Evolutionary conservation across 1,140 invertebrate genomes (phyloP), one percentile per base, ranked within the genome.

Genomic region (Asobara japonica): DNA sequence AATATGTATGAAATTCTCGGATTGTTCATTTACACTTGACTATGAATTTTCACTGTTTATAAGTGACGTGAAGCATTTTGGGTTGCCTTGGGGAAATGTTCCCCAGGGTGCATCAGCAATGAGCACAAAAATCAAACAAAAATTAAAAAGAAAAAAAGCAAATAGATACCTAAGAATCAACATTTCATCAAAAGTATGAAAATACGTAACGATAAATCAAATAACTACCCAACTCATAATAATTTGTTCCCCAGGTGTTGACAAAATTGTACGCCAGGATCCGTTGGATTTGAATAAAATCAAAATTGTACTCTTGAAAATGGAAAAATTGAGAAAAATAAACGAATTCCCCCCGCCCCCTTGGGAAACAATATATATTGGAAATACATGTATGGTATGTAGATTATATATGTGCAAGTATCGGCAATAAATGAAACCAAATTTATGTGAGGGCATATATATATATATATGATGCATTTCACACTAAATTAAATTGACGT

Each of bases 111-210:
- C 69, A 74, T 74, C 65, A 74, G 69, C 64, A 71, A 71, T 71
- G 73, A 74, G 73, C 73, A 74, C 60, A 71, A 74, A n/a, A 74
- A 74, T 74, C 73, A 74, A 74, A 74, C 69, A 66, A 65, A 67
- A 71, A 74, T 66, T 70, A 65, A 38, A 30, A 29, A 62, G 31
- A 62, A 11, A 16, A 4, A 13, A 30, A 30, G 16, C n/a, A n/a
- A n/a, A n/a, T n/a, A n/a, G n/a, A n/a, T n/a, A n/a, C n/a, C n/a
- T 16, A 62, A 62, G 30, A 62, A 62, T 66, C 48, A 41, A 48
- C 48, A 36, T 48, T 69, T 45, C 65, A 73, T 68, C 38, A 73
- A 73, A 69, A 45, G 45, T 36, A 13, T 25, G 6, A 51, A 56
- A 56, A 25, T 56, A n/a, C n/a, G n/a, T n/a, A n/a, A n/a, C n/a